Percentiles rank a stretch among this genome's conserved stretches.
Conservation (phyloP, 2,888 invertebrate genomes). For the Lomographa bimaculata region DNA sequence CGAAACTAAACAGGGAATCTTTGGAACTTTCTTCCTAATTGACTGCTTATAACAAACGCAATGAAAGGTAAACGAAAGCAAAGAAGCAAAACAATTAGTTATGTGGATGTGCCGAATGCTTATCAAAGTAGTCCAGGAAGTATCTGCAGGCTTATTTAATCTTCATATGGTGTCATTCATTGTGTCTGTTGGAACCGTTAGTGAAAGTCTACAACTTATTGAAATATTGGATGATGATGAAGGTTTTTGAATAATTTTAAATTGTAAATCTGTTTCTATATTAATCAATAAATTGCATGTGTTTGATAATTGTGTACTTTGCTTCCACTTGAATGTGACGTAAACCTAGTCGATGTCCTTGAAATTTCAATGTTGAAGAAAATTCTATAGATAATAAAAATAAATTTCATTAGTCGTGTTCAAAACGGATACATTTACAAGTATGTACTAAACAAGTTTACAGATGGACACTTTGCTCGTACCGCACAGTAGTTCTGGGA, state of each 20-base stretch:
- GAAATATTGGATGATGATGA: conserved; percentile 71
- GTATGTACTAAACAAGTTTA: conserved; percentile 40
- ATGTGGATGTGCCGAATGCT: conserved; percentile 75
- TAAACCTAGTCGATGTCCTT: too few species aligned
- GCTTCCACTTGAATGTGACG: too few species aligned
- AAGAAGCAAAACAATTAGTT: conserved; percentile 27
- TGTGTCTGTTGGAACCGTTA: conserved; percentile 62
- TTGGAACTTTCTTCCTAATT: conserved; percentile 19
- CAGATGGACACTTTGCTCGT: conserved; percentile 36
- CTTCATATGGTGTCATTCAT: conserved; percentile 65
- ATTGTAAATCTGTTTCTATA: not conserved
- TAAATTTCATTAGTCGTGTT: too few species aligned
- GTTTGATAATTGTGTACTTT: too few species aligned
- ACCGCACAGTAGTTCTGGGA: conserved; percentile 39
- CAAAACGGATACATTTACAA: too few species aligned
- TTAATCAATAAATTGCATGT: conserved; percentile 7
- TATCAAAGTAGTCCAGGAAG: conserved; percentile 58
- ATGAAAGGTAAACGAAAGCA: conserved; percentile 28
- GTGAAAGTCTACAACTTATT: conserved; percentile 62
- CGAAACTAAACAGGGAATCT: conserved; percentile 48
- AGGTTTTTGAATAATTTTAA: conserved; percentile 31
- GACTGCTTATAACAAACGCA: conserved; percentile 24
- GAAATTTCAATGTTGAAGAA: too few species aligned
- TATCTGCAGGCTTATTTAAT: conserved; percentile 62
- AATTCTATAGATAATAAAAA: too few species aligned